A percentile compares a stretch with the other conserved stretches of the same genome.
These are phyloP conservation scores for Hololepta plana DNA, from an alignment of 2,888 invertebrate species.

Conservation along the genomic window DNA sequence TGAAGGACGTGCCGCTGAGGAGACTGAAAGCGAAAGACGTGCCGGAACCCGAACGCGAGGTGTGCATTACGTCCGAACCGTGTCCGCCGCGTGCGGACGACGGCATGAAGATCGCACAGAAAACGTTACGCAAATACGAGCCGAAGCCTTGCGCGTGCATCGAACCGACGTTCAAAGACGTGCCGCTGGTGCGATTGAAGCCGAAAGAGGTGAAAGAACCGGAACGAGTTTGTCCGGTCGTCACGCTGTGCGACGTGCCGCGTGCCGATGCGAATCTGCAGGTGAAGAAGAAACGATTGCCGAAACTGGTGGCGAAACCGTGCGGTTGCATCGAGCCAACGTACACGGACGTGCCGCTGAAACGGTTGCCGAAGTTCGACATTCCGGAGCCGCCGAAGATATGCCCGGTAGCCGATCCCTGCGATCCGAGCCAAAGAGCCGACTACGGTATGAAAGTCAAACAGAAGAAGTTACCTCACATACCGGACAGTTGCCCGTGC, in stretches of 20 bases:
- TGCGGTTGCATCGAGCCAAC: slow-evolving; percentile 4
- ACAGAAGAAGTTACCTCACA: slow-evolving; percentile 8
- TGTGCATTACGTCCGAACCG: too few species aligned
- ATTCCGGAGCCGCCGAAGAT: slow-evolving; percentile 6
- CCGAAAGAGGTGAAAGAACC: slow-evolving; percentile 1
- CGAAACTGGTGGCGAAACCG: slow-evolving; percentile 6
- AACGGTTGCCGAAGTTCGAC: slow-evolving; percentile 3
- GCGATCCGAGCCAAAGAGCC: slow-evolving; percentile 5
- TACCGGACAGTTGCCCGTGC: slow-evolving; percentile 7
- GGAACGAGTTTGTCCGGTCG: slow-evolving; percentile 5
- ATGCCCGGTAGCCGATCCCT: slow-evolving; percentile 2
- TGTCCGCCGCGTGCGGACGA: slow-evolving; percentile 9
- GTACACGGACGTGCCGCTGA: slow-evolving; percentile 6
- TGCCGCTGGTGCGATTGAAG: slow-evolving; percentile 4
- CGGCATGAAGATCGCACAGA: slow-evolving; percentile 5
- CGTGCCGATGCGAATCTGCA: slow-evolving; percentile 11
- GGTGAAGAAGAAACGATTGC: slow-evolving; percentile 11
- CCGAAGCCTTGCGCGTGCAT: slow-evolving; percentile 7
- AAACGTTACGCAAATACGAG: slow-evolving; percentile 7
- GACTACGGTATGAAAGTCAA: slow-evolving; percentile 8
- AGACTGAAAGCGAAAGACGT: slow-evolving; percentile 4
- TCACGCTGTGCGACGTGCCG: slow-evolving; percentile 6
- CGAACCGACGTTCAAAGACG: slow-evolving; percentile 2
- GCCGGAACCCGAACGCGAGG: slow-evolving; percentile 6
- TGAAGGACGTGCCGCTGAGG: slow-evolving; percentile 1